phyloP scores from a whole-genome alignment of 2,113 vertebrate species.

The Festucalex cinctus region DNA sequence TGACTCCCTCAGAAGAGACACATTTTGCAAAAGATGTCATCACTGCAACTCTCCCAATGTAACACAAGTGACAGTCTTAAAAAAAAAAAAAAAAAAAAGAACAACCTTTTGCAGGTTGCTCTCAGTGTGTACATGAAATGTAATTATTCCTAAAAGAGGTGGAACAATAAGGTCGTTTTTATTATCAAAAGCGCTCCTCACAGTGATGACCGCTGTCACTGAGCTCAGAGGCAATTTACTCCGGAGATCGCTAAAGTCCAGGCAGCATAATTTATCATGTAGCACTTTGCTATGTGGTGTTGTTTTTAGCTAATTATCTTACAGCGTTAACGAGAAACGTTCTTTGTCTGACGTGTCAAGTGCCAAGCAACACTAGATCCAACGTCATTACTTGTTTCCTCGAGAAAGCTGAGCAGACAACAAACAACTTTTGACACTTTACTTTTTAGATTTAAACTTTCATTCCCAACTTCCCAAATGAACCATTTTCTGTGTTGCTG shows the following conservation, averaged over 20 bases:
- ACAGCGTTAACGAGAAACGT: slow-evolving; percentile 20
- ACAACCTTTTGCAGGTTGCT: slow-evolving; percentile 23
- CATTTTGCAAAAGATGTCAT: slow-evolving; percentile 55
- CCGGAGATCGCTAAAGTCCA: slow-evolving; percentile 35
- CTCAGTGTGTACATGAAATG: slow-evolving; percentile 37
- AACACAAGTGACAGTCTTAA: slow-evolving; percentile 32
- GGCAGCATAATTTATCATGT: slow-evolving; percentile 40
- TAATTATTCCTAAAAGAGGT: slow-evolving; percentile 60
- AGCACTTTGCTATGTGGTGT: slow-evolving; percentile 38
- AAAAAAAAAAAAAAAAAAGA: slow-evolving; percentile 40
- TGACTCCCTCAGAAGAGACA: slow-evolving; percentile 48
- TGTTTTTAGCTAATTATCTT: slow-evolving; percentile 52
- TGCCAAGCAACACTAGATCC: neutral
- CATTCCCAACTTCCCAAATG: slow-evolving; percentile 25
- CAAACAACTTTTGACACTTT: slow-evolving; percentile 3
- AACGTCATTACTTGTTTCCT: neutral
- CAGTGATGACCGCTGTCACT: slow-evolving; percentile 54
- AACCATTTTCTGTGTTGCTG: slow-evolving; percentile 34
- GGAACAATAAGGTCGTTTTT: slow-evolving; percentile 58
- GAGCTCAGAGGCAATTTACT: slow-evolving; percentile 62
- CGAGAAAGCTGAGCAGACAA: slow-evolving; percentile 6
- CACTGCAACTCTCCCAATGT: slow-evolving; percentile 38
- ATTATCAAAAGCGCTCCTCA: slow-evolving; percentile 53
- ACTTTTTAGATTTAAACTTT: slow-evolving; percentile 21
- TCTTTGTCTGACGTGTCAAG: neutral